A percentile compares a stretch with the other conserved stretches of the same genome.
Evolutionary conservation across 1,140 invertebrate genomes (phyloP).

Genomic region (Nasonia longicornis): DNA sequence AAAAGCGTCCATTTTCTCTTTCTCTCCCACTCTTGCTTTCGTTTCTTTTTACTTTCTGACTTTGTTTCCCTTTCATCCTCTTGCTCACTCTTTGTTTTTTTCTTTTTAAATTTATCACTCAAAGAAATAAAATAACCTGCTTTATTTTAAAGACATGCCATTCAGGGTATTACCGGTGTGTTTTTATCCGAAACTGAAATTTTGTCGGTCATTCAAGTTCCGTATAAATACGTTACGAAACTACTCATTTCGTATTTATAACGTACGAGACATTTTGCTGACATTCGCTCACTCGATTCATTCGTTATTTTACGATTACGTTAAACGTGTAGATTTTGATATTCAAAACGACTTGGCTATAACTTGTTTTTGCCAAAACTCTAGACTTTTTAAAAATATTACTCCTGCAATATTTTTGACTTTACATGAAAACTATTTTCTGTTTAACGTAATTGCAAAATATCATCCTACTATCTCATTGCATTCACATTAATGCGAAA

Average conservation of each 20-base stretch:
- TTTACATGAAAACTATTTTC: conserved; percentile 31
- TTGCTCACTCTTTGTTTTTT: conserved; percentile 44
- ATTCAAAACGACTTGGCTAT: conserved; percentile 38
- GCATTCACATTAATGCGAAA: conserved; percentile 57
- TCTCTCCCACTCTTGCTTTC: conserved; percentile 46
- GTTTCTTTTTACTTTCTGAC: conserved; percentile 49
- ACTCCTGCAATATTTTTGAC: conserved; percentile 20
- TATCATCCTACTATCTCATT: conserved; percentile 51
- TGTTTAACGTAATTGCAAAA: conserved; percentile 55
- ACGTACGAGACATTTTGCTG: conserved; percentile 46
- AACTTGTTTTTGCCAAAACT: conserved; percentile 29
- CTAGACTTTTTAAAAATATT: conserved; percentile 32
- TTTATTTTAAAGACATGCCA: conserved; percentile 67
- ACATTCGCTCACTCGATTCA: conserved; percentile 59
- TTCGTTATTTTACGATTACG: conserved; percentile 50
- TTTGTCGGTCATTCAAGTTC: conserved; percentile 57
- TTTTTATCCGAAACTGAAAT: conserved; percentile 68
- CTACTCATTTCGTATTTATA: conserved; percentile 49
- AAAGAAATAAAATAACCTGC: conserved; percentile 53
- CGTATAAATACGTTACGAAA: conserved; percentile 46
- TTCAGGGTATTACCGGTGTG: conserved; percentile 71
- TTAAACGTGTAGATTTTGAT: conserved; percentile 38
- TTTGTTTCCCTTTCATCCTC: conserved; percentile 24
- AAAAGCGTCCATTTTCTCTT: conserved; percentile 57
- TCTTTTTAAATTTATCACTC: conserved; percentile 31